phyloP scores from a whole-genome alignment of 2,888 invertebrate species.

The Clivina fossor region DNA sequence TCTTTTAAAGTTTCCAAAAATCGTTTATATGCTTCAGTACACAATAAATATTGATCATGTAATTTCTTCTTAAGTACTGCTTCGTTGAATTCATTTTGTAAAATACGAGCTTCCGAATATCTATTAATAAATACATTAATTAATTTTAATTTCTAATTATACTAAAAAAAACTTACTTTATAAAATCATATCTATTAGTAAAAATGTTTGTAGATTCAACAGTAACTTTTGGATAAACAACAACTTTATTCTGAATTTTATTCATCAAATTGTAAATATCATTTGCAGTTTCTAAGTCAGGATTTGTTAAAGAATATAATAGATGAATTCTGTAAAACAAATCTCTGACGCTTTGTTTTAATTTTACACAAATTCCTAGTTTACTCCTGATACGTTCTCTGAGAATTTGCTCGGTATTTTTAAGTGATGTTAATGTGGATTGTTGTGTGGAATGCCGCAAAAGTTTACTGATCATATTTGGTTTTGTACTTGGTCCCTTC shows the following conservation, averaged over 20 bases:
- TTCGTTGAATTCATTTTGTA: constrained; percentile 19
- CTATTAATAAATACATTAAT: constrained; percentile 11
- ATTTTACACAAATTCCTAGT: constrained; percentile 45
- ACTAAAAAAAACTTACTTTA: constrained; percentile 37
- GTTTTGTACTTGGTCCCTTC: constrained; percentile 38
- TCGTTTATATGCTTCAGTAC: constrained; percentile 17
- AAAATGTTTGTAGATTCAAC: constrained; percentile 43
- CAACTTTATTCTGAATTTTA: constrained; percentile 36
- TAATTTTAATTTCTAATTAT: not conserved
- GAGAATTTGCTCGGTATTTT: constrained; percentile 43
- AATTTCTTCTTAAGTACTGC: constrained; percentile 14
- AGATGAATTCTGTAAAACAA: constrained; percentile 44
- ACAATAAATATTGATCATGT: constrained; percentile 13
- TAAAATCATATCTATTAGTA: constrained; percentile 43
- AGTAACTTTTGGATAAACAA: constrained; percentile 42
- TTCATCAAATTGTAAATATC: constrained; percentile 42
- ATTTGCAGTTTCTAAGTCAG: constrained; percentile 39
- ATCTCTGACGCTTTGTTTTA: constrained; percentile 40
- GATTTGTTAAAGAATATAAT: constrained; percentile 45
- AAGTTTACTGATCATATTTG: constrained; percentile 36
- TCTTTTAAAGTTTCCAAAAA: constrained; percentile 8
- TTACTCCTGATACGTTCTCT: constrained; percentile 41
- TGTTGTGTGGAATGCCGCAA: constrained; percentile 43
- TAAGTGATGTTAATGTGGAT: constrained; percentile 42
- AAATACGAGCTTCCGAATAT: constrained; percentile 3